Percentiles rank a stretch among this genome's conserved stretches.
Conservation (phyloP, 2,113 vertebrate species). For the Clupea harengus region DNA sequence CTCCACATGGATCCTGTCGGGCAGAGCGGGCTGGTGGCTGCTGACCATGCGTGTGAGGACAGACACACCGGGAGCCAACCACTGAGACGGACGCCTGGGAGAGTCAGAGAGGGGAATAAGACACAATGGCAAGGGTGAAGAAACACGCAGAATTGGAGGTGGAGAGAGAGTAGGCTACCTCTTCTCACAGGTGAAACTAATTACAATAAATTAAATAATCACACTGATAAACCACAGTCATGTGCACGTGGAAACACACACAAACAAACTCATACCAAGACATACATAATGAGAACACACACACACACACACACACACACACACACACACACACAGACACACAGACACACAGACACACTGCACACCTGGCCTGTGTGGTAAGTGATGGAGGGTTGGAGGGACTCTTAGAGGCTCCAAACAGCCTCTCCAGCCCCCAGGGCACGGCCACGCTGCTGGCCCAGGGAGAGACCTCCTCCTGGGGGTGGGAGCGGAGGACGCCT, state of each 20-base stretch:
- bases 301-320: not conserved
- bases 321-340: not conserved
- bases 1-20: conserved; percentile 50
- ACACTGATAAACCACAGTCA: not conserved
- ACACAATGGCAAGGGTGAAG: not conserved
- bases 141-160: not conserved
- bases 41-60: conserved; percentile 69
- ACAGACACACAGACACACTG: not conserved
- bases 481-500: not conserved
- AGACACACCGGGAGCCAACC: conserved; percentile 79
- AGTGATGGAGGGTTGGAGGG: conserved; percentile 53
- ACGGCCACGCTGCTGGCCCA: conserved; percentile 45
- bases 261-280: not conserved
- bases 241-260: not conserved
- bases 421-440: conserved; percentile 76
- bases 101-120: not conserved
- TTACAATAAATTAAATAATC: not conserved
- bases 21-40: conserved; percentile 52
- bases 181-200: no score
- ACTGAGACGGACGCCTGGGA: conserved; percentile 85
- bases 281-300: not conserved
- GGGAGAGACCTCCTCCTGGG: conserved; percentile 37
- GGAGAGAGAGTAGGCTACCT: no score
- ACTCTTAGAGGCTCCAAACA: conserved; percentile 81
- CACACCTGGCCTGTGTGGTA: conserved; percentile 39